These are phyloP conservation scores for Smutsia temminckii DNA, from an alignment of 2,797 vertebrate genomes.

Conservation along the genomic window DNA sequence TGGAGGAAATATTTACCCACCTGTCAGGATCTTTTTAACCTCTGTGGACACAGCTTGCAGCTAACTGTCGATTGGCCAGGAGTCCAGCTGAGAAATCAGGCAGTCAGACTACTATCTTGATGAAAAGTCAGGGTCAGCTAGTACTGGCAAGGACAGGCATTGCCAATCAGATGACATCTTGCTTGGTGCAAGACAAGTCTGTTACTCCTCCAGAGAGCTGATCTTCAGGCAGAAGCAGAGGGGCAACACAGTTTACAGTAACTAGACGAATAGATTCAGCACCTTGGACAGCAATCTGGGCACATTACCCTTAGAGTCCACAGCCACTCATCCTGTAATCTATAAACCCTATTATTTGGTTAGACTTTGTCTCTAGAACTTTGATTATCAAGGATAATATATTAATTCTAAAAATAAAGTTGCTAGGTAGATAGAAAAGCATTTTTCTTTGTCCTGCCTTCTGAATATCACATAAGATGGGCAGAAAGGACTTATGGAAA, in stretches of 20 bases:
- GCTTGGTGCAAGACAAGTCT: background rate
- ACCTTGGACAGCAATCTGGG: constrained; percentile 71
- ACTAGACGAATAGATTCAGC: constrained; percentile 53
- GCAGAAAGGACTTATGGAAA: constrained; percentile 20
- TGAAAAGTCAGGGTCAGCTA: constrained; percentile 13
- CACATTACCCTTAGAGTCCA: fast-evolving
- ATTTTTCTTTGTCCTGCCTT: constrained; percentile 32
- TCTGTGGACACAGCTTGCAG: constrained; percentile 5
- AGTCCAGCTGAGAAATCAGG: constrained; percentile 35
- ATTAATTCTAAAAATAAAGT: background rate
- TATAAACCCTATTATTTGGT: background rate
- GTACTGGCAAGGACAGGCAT: background rate
- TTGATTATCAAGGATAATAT: background rate
- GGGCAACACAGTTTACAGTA: background rate
- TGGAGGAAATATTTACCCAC: constrained; percentile 45
- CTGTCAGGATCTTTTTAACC: constrained; percentile 37
- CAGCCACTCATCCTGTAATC: background rate
- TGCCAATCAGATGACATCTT: background rate
- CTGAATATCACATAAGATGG: background rate
- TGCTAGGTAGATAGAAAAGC: background rate
- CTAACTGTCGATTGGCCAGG: background rate
- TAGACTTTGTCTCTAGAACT: background rate
- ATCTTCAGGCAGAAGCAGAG: background rate
- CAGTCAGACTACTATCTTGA: constrained; percentile 13
- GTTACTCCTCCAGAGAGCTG: background rate